Percentiles rank a stretch among this genome's conserved stretches.
Evolutionary conservation across 2,113 vertebrate genomes (phyloP).

Genomic region (Corythornis vintsioides): DNA sequence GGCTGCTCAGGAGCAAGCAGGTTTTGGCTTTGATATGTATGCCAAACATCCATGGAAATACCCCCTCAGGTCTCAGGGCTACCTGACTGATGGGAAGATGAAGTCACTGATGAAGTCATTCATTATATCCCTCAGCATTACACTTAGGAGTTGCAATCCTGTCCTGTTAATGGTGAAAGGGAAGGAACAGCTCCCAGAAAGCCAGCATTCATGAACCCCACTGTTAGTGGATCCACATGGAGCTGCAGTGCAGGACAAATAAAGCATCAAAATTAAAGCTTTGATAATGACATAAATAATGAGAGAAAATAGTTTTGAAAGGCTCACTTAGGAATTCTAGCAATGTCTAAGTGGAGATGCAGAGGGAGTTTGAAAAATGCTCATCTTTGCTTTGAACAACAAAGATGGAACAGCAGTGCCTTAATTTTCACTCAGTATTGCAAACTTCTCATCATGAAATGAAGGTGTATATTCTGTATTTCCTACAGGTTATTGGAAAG

Average conservation of each 20-base stretch:
- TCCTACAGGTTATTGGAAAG: not conserved
- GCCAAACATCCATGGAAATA: not conserved
- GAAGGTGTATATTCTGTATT: not conserved
- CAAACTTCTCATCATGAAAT: not conserved
- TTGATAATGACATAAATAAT: constrained; percentile 27
- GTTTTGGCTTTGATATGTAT: not conserved
- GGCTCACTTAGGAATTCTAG: not conserved
- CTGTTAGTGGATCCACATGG: constrained; percentile 11
- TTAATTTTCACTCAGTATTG: not conserved
- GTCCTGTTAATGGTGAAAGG: constrained; percentile 20
- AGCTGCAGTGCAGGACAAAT: not conserved
- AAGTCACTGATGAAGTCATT: constrained; percentile 7
- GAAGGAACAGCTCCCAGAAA: not conserved
- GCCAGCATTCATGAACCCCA: not conserved
- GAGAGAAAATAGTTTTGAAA: constrained; percentile 34
- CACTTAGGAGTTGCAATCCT: constrained; percentile 25
- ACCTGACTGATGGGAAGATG: not conserved
- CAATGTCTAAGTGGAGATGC: not conserved
- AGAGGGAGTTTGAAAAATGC: not conserved
- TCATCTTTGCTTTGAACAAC: not conserved
- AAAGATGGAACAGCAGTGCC: not conserved
- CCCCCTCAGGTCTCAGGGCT: not conserved
- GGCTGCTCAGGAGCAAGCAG: not conserved
- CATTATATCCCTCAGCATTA: constrained; percentile 26
- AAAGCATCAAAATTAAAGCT: constrained; percentile 39